A percentile compares a stretch with the other conserved stretches of the same genome.
phyloP scores from a whole-genome alignment of 1,140 invertebrate genomes.

The Anadara kagoshimensis region DNA sequence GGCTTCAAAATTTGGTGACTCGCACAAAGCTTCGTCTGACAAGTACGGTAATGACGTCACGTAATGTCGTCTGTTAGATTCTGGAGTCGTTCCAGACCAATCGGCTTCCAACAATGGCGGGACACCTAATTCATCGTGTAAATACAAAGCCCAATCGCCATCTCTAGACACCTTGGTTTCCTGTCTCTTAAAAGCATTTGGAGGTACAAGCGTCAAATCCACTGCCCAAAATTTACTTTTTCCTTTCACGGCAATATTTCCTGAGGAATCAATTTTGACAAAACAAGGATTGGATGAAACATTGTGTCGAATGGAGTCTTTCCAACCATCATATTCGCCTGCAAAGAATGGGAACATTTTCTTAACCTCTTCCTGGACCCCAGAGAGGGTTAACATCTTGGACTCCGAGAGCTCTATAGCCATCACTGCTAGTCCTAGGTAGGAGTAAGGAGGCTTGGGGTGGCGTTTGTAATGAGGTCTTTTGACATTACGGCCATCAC shows the following conservation, averaged over 20 bases:
- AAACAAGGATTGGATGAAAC: conserved; percentile 64
- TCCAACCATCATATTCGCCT: conserved; percentile 62
- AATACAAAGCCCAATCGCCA: conserved; percentile 21
- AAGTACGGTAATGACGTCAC: too few species aligned
- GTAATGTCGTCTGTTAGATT: too few species aligned
- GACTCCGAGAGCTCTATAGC: conserved; percentile 92
- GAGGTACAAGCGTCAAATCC: conserved; percentile 19
- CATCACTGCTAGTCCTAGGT: conserved; percentile 95
- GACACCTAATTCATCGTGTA: conserved; percentile 43
- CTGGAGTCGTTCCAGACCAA: too few species aligned
- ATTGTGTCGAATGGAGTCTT: conserved; percentile 67
- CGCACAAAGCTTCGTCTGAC: too few species aligned
- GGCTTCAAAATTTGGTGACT: too few species aligned
- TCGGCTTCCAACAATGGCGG: background rate
- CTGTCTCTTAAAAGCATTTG: conserved; percentile 36
- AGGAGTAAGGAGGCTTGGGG: conserved; percentile 92
- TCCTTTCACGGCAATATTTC: background rate
- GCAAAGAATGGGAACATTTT: conserved; percentile 65
- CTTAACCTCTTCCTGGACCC: conserved; percentile 89
- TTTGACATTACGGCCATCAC: too few species aligned
- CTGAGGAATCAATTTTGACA: conserved; percentile 32
- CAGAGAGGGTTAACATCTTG: conserved; percentile 89
- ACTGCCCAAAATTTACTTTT: conserved; percentile 29
- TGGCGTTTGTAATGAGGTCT: conserved; percentile 45
- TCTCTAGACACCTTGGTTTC: conserved; percentile 23